phyloP scores from a whole-genome alignment of 35 echinoderm and acorn worm genomes.

The Apostichopus parvimensis region DNA sequence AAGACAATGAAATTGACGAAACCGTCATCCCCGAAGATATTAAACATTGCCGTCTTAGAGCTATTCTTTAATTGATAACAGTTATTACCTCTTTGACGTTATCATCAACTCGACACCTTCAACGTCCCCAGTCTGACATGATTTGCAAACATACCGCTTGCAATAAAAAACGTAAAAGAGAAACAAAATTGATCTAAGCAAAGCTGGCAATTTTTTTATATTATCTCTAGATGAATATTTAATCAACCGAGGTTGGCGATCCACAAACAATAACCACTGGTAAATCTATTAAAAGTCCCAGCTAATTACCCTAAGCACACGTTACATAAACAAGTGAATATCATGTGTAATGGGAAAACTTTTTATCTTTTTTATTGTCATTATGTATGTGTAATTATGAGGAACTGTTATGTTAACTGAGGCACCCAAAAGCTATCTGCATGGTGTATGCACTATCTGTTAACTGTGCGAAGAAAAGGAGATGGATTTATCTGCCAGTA shows the following conservation, averaged over 20 bases:
- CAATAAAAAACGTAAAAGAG: too few species aligned
- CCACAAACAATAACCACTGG: not conserved
- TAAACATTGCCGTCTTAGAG: slow-evolving; percentile 1
- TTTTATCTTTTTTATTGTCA: not conserved
- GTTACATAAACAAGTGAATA: not conserved
- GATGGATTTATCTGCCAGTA: too few species aligned
- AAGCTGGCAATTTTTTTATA: not conserved
- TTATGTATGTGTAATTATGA: not conserved
- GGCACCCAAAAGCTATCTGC: not conserved
- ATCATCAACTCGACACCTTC: not conserved
- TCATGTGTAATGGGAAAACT: not conserved
- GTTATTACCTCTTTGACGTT: not conserved
- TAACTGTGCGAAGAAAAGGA: too few species aligned
- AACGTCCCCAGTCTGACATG: not conserved
- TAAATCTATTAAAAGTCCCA: slow-evolving; percentile 8
- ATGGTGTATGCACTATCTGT: slow-evolving; percentile 7
- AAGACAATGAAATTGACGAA: not conserved
- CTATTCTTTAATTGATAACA: not conserved
- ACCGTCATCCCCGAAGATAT: not conserved
- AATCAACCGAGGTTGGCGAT: not conserved
- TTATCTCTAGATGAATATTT: not conserved
- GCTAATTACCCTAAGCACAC: not conserved
- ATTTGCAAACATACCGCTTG: not conserved
- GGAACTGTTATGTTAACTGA: not conserved
- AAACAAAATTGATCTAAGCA: too few species aligned